Base-by-base conservation (phyloP, 2,113 vertebrate species). In the Syngnathoides biaculeatus region DNA sequence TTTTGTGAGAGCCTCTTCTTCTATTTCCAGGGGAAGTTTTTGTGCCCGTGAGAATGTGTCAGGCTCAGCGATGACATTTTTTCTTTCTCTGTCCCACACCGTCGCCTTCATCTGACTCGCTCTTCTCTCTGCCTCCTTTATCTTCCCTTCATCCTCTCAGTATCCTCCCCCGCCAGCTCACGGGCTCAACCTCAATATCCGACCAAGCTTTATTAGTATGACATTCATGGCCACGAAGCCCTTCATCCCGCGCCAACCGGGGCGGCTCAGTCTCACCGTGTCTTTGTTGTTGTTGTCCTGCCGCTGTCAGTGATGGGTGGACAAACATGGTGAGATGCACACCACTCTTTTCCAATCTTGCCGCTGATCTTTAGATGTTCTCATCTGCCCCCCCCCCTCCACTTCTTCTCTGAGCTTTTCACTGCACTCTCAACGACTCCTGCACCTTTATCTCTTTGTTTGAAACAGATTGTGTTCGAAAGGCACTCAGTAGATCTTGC, bases 121-220 rank as follows among this genome's bases (percentile, higher is more conserved):
- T 45, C 13, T 39, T 40, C 22, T 62, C 9, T 9, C 19, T 43
- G 13, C 69, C 71, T 71, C 60, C 72, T 64, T 78, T 68, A 68
- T 83, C 75, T 77, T 64, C 64, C 58, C 39, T 61, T 73, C 68
- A 47, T 56, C 55, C 57, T 1, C 11, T 14, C 13, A 9, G 20
- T 11, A 56, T 20, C 64, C 69, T 61, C 81, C 74, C 9, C 66
- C 73, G 57, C 64, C 75, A 70, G 65, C 79, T 80, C 69, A 60
- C 60, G 72, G 26, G 35, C 73, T 67, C 61, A 77, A 76, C 75
- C 63, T 79, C 81, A 81, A 71, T 83, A 77, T 86, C 79, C 69
- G 64, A 77, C 72, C 71, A 69, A 73, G 69, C 71, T 81, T 89
- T 90, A 84, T 86, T 87, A 84, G 77, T 80, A 72, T 89, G 87